These are phyloP conservation scores for Argopecten irradians DNA, from an alignment of 1,140 invertebrate species.

Conservation along the genomic window DNA sequence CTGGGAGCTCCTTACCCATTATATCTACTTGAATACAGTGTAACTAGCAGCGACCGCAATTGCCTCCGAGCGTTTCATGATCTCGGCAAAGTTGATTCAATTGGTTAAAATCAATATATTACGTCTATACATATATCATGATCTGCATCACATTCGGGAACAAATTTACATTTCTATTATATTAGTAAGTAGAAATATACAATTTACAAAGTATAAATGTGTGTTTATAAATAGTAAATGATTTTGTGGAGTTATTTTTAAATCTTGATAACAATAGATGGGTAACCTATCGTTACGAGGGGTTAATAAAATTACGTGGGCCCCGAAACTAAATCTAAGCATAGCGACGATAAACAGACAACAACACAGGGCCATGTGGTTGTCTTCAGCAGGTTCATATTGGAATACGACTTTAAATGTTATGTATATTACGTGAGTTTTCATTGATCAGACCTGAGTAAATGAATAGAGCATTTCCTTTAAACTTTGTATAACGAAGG, in stretches of 20 bases:
- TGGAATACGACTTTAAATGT: neutral
- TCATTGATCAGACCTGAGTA: neutral
- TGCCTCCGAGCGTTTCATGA: neutral
- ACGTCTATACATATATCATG: neutral
- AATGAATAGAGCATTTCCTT: neutral
- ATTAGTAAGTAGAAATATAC: neutral
- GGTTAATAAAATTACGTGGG: neutral
- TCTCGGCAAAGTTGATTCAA: neutral
- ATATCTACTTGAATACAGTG: neutral
- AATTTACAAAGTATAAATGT: neutral
- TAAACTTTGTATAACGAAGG: neutral
- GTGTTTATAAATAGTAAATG: neutral
- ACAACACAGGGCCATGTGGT: neutral
- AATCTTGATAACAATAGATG: neutral
- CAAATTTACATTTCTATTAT: neutral
- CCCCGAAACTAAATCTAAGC: neutral
- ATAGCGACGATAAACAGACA: neutral
- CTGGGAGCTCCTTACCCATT: neutral
- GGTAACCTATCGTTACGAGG: neutral
- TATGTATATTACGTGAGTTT: neutral
- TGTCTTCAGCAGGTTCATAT: neutral
- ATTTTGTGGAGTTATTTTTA: neutral
- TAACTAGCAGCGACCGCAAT: neutral
- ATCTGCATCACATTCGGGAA: neutral
- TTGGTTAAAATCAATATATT: neutral